Base-by-base conservation (phyloP, 2,113 vertebrate species). In the Psilopogon haemacephalus region DNA sequence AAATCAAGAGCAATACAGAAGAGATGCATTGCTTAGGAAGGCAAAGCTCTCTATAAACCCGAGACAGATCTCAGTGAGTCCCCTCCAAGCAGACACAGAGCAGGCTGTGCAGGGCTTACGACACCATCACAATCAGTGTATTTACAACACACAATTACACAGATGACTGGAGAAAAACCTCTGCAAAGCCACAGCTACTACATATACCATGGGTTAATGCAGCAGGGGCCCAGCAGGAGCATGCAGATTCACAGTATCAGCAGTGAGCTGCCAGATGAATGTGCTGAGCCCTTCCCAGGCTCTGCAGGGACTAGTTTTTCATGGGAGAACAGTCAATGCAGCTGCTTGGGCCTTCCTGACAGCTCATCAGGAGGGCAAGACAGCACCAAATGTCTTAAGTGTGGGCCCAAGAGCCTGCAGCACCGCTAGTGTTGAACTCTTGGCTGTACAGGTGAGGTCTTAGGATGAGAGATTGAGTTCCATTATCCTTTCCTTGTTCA, bases 171-270 rank as follows among this genome's bases (percentile, higher is more conserved):
- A 56, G 75, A 88, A 23, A 38, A 54, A 59, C 15, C 27, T 79
- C 83, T 87, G 80, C 79, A 48, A 65, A 93, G 86, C 74, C 71
- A 52, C 72, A 80, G 48, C 79, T 89, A 89, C 82, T 59, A 67
- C 44, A 15, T 33, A 71, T 42, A 62, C 28, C 33, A 62, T 0
- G 19, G 55, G 40, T 68, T 83, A 74, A 40, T 2, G 12, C 70
- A 63, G 18, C 38, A 59, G 42, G 59, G 59, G 54, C 64, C 64
- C 80, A 73, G 84, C 28, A 15, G 75, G 62, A 86, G 37, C 64
- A 78, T 38, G 28, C 42, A 14, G 32, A n/a, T 86, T 89, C 93
- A 95, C 89, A 88, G 90, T 73, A 89, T 91, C 26, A 91, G 73
- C 83, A 74, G 76, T 3, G 20, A 75, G 83, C 89, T 95, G 74